A percentile compares a stretch with the other conserved stretches of the same genome.
Conservation (phyloP, 2,113 vertebrate species). For the Isichthys henryi region DNA sequence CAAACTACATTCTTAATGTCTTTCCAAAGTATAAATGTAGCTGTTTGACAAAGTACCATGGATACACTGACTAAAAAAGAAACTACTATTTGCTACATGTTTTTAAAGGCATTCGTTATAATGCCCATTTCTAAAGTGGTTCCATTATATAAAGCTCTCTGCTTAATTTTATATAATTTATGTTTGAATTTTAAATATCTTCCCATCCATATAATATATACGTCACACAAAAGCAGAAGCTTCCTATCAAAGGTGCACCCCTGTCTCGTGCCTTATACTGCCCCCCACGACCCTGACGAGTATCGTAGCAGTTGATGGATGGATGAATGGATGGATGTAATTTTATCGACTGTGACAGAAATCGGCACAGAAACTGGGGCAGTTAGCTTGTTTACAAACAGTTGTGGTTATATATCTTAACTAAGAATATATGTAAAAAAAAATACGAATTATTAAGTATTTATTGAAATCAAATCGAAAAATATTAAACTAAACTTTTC, state of each 20-base stretch:
- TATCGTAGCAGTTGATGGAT: not conserved
- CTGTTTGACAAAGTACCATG: not conserved
- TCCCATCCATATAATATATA: not conserved
- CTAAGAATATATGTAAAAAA: not conserved
- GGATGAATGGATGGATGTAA: not conserved
- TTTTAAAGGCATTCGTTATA: not conserved
- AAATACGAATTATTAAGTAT: not conserved
- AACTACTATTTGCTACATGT: not conserved
- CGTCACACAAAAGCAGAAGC: not conserved
- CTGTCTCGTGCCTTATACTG: not conserved
- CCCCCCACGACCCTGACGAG: not conserved
- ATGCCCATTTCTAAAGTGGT: not conserved
- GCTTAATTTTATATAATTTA: not conserved
- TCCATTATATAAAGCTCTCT: not conserved
- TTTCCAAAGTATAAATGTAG: not conserved
- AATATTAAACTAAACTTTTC: not conserved
- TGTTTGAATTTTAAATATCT: not conserved
- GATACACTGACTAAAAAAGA: not conserved
- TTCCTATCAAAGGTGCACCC: not conserved
- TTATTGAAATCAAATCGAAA: not conserved
- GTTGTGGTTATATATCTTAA: not conserved
- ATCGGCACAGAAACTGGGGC: not conserved
- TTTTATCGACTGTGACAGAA: constrained; percentile 48
- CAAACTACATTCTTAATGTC: not conserved
- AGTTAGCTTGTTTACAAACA: not conserved